Conservation (phyloP, 2,113 vertebrate genomes). For the Ia io region DNA sequence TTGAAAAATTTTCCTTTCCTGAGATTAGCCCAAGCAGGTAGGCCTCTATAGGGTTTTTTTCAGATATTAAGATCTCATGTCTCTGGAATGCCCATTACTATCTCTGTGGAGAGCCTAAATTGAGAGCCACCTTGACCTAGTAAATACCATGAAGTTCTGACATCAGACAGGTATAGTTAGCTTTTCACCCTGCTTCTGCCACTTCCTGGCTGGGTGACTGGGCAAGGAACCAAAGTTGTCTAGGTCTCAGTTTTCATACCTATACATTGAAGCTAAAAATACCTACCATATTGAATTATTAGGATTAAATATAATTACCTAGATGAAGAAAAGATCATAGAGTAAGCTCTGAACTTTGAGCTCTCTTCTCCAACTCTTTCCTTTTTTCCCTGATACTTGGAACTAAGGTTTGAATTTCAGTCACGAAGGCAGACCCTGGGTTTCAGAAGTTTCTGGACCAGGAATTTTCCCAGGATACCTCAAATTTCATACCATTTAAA, state of each 20-base stretch:
- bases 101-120: background rate
- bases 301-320: conserved; percentile 15
- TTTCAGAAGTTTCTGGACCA: background rate
- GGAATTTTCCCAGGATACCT: background rate
- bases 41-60: background rate
- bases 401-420: conserved; percentile 31
- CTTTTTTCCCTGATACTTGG: conserved; percentile 22
- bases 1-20: background rate
- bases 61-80: background rate
- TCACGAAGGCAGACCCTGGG: background rate
- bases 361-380: background rate
- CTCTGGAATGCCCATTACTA: background rate
- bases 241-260: background rate
- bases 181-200: background rate
- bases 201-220: background rate
- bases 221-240: background rate
- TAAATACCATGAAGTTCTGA: background rate
- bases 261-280: conserved; percentile 28
- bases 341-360: background rate
- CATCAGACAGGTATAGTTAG: background rate
- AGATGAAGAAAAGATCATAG: conserved; percentile 15
- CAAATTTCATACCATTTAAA: background rate
- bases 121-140: background rate
- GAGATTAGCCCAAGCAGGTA: conserved; percentile 3
- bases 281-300: background rate